Evolutionary conservation across 2,888 invertebrate species (phyloP).

Genomic region (Eustalomyia histrio): DNA sequence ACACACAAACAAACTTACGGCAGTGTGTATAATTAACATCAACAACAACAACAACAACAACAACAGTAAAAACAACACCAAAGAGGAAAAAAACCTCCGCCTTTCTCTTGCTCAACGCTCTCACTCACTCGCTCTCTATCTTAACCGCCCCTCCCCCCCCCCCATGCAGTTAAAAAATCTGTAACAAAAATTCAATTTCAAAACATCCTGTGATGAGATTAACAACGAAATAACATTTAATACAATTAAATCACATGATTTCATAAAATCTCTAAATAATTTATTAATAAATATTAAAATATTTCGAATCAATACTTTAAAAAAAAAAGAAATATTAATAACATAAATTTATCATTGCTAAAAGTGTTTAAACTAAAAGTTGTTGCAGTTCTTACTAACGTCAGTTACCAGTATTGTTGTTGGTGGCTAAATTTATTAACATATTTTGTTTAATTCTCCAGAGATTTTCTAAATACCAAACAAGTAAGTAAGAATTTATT

Average conservation of each 20-base stretch:
- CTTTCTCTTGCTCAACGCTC: not conserved
- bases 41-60: no score
- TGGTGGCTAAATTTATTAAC: not conserved
- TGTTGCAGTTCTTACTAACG: not conserved
- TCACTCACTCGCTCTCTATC: no score
- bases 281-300: slow-evolving; percentile 3
- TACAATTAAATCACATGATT: not conserved
- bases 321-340: not conserved
- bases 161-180: slow-evolving; percentile 17
- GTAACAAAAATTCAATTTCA: slow-evolving; percentile 11
- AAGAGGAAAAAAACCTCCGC: not conserved
- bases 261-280: not conserved
- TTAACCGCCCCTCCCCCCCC: not conserved
- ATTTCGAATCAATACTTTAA: not conserved
- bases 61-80: not conserved
- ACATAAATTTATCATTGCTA: not conserved
- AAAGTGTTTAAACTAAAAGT: not conserved
- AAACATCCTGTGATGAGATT: slow-evolving; percentile 28
- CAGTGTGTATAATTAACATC: not conserved
- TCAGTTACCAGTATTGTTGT: not conserved
- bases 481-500: slow-evolving; percentile 27
- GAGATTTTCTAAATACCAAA: slow-evolving; percentile 18
- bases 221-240: slow-evolving; percentile 31
- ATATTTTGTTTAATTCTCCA: slow-evolving; percentile 3
- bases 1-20: not conserved